A percentile compares a stretch with the other conserved stretches of the same genome.
Evolutionary conservation across 2,888 invertebrate genomes (phyloP).

Genomic region (Xylocampa areola): DNA sequence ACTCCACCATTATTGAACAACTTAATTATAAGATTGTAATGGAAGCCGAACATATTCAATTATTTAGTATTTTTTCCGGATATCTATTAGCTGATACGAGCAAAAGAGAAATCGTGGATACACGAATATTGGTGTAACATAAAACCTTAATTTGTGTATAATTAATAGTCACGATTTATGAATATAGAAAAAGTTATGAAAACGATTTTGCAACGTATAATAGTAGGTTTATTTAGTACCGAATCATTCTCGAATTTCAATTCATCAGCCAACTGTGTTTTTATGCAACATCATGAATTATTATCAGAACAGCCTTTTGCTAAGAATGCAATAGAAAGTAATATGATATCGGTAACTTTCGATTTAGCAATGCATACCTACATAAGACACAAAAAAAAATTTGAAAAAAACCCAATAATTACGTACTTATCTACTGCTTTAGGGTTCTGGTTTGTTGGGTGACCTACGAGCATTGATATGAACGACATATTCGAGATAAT

Average conservation of each 20-base stretch:
- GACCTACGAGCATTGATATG: too few relatives aligned
- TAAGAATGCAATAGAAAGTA: conserved; percentile 53
- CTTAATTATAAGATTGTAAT: too few relatives aligned
- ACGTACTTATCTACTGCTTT: background rate
- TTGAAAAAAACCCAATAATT: too few relatives aligned
- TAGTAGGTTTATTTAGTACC: conserved; percentile 31
- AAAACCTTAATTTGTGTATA: conserved; percentile 5
- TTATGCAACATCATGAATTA: conserved; percentile 45
- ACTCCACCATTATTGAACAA: too few relatives aligned
- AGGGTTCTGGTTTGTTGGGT: too few relatives aligned
- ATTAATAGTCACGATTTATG: conserved; percentile 33
- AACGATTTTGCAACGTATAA: conserved; percentile 35
- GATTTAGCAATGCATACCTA: conserved; percentile 16
- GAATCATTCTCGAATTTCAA: conserved; percentile 40
- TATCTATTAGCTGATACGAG: too few relatives aligned
- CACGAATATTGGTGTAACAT: background rate
- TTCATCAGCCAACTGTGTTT: conserved; percentile 29
- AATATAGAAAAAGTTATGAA: conserved; percentile 34
- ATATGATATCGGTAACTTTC: conserved; percentile 43
- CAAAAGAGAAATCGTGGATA: background rate
- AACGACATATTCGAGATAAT: too few relatives aligned
- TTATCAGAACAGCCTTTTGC: conserved; percentile 25
- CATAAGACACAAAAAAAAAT: background rate
- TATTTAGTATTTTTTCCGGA: too few relatives aligned
- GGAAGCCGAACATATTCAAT: too few relatives aligned